Evolutionary conservation across 2,888 invertebrate species (phyloP).

Genomic region (Eulithis testata): DNA sequence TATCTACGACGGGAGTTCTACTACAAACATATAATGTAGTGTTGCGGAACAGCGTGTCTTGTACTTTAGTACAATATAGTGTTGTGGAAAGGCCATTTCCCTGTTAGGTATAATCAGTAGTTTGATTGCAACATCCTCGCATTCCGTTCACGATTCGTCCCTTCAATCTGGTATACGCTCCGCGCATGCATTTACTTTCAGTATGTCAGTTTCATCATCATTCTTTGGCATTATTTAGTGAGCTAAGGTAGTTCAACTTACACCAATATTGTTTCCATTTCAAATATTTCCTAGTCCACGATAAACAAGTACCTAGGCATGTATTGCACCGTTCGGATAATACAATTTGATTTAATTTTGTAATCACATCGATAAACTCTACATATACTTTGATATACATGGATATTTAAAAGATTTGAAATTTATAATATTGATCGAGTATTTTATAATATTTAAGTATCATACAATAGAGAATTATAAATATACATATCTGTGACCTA

Average conservation of each 20-base stretch:
- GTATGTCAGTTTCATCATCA: conserved; percentile 66
- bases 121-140: conserved; percentile 63
- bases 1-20: conserved; percentile 66
- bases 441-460: conserved; percentile 60
- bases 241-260: conserved; percentile 70
- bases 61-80: conserved; percentile 38
- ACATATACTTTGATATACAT: conserved; percentile 16
- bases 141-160: conserved; percentile 63
- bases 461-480: conserved; percentile 54
- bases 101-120: conserved; percentile 48
- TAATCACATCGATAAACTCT: conserved; percentile 22
- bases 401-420: conserved; percentile 33
- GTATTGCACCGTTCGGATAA: conserved; percentile 71
- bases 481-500: conserved; percentile 77
- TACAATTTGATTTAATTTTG: conserved; percentile 48
- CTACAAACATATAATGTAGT: conserved; percentile 62
- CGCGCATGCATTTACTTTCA: conserved; percentile 61
- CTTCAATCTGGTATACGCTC: conserved; percentile 60
- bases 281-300: conserved; percentile 51
- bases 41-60: conserved; percentile 52
- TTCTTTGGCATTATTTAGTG: conserved; percentile 84
- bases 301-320: conserved; percentile 42
- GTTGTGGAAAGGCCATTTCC: conserved; percentile 48
- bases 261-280: conserved; percentile 49
- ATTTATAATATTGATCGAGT: conserved; percentile 51